Evolutionary conservation across 2,888 invertebrate species (phyloP).

Genomic region (Lasioglossum pauxillum): DNA sequence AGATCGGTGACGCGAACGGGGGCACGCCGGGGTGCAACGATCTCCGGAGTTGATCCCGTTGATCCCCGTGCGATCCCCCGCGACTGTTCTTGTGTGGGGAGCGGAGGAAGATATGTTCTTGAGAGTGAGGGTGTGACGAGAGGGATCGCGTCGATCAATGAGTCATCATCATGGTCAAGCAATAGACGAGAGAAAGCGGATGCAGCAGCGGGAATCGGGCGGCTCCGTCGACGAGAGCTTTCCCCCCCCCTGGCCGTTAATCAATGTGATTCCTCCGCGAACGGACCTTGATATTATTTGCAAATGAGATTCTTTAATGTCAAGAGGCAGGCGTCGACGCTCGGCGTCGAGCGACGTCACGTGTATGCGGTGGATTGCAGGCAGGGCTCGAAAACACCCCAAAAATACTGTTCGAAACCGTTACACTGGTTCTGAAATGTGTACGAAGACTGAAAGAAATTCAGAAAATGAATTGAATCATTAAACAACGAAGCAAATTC

Average conservation of each 20-base stretch:
- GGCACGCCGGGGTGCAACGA: neutral
- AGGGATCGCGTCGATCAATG: neutral
- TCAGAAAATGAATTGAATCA: neutral
- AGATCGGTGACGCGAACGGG: neutral
- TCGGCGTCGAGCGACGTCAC: neutral
- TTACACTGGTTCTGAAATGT: neutral
- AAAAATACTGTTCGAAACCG: neutral
- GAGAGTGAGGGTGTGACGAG: neutral
- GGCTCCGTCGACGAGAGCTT: neutral
- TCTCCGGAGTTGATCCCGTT: neutral
- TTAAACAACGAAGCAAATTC: neutral
- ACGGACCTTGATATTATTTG: neutral
- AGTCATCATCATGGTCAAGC: constrained; percentile 28
- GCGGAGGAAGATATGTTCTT: neutral
- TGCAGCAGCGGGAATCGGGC: constrained; percentile 15
- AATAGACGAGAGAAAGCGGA: constrained; percentile 38
- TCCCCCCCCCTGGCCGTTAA: neutral
- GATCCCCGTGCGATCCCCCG: neutral
- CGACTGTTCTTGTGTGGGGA: neutral
- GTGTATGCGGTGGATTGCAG: neutral
- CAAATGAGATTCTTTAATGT: neutral
- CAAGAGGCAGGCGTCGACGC: neutral
- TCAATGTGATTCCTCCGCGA: constrained; percentile 5
- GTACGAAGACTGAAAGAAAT: too few species aligned
- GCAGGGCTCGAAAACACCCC: neutral